phyloP scores from a whole-genome alignment of 2,888 invertebrate species.

The Epirrhoe tristata region DNA sequence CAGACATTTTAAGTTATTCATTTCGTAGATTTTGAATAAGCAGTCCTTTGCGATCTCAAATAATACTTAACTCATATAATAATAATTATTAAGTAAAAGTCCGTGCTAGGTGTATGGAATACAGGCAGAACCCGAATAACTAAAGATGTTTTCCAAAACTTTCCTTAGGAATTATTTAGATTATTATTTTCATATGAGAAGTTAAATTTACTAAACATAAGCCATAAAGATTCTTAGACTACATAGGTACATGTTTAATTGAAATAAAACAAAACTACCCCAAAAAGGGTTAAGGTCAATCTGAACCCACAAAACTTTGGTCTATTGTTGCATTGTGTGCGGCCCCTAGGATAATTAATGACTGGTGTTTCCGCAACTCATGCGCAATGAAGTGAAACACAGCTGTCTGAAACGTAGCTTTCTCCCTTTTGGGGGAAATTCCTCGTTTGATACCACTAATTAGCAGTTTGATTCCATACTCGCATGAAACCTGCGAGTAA shows the following conservation, averaged over 20 bases:
- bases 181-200: not conserved
- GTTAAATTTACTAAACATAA: not conserved
- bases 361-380: conserved; percentile 63
- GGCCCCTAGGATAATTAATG: conserved; percentile 62
- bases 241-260: conserved; percentile 21
- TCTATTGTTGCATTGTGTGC: conserved; percentile 48
- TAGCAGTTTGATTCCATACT: conserved; percentile 46
- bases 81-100: too few relatives aligned
- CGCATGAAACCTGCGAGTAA: not conserved
- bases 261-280: conserved; percentile 33
- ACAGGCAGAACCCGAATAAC: not conserved
- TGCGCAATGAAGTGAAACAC: conserved; percentile 56
- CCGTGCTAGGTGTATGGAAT: not conserved
- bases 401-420: conserved; percentile 54
- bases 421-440: conserved; percentile 24
- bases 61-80: too few relatives aligned
- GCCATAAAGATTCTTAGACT: not conserved
- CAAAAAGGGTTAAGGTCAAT: conserved; percentile 46
- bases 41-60: not conserved
- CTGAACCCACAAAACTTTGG: conserved; percentile 43
- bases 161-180: not conserved
- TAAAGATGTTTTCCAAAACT: not conserved
- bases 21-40: conserved; percentile 7
- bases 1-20: conserved; percentile 18
- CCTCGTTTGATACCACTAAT: conserved; percentile 49